phyloP scores from a whole-genome alignment of 2,888 invertebrate genomes.

The Ischnus inquisitorius region DNA sequence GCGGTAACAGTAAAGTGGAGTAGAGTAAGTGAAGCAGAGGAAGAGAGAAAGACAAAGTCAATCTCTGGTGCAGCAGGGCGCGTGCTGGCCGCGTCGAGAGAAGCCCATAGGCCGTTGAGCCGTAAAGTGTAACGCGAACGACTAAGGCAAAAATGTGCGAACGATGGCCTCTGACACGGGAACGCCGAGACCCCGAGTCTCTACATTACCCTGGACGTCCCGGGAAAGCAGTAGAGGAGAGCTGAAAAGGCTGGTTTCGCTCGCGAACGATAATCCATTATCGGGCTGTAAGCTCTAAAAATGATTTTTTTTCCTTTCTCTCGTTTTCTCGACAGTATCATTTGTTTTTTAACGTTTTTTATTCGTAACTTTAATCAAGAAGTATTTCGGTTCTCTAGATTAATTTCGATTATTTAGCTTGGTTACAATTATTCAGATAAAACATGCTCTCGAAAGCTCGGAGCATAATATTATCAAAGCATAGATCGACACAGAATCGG shows the following conservation, averaged over 20 bases:
- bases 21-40: constrained; percentile 28
- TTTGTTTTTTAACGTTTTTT: neutral
- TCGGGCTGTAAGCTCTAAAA: neutral
- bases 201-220: constrained; percentile 24
- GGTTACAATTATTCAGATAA: neutral
- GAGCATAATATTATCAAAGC: neutral
- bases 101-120: constrained; percentile 51
- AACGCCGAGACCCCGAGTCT: constrained; percentile 33
- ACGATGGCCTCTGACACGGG: constrained; percentile 24
- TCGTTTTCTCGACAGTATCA: neutral
- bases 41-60: constrained; percentile 39
- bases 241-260: constrained; percentile 1
- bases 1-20: constrained; percentile 25
- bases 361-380: neutral
- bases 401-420: no score
- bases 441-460: neutral
- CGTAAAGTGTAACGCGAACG: constrained; percentile 55
- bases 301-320: neutral
- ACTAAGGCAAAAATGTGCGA: constrained; percentile 16
- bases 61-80: constrained; percentile 52
- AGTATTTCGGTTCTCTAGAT: neutral
- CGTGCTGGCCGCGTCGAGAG: constrained; percentile 42
- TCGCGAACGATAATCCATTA: neutral
- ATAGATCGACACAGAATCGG: neutral
- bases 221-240: constrained; percentile 19